Evolutionary conservation across 2,888 invertebrate genomes (phyloP), one percentile per base, ranked within the genome.

Genomic region (Plutella xylostella): DNA sequence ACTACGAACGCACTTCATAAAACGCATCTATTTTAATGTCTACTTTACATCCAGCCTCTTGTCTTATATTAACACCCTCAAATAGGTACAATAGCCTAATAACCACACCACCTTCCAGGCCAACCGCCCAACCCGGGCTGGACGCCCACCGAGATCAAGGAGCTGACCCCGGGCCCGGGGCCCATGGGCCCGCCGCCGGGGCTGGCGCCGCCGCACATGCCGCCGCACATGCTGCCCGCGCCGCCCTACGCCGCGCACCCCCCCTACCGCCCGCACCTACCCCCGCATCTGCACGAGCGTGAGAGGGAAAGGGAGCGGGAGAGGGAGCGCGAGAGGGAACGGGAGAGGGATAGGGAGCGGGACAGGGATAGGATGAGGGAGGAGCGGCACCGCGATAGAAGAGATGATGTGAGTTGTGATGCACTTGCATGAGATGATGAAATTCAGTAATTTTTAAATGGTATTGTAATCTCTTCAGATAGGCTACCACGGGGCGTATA

Each of bases 91-190:
- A n/a, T n/a, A n/a, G n/a, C n/a, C n/a, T n/a, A n/a, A n/a, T n/a
- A n/a, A n/a, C n/a, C 17, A 30, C 30, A n/a, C 30, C n/a, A 4
- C 37, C 21, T 47, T 21, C 0, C 53, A 76, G 76, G 72, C 25
- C 76, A 75, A 51, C 66, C 68, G 0, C 74, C 73, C 50, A 63
- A 68, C 50, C 63, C 68, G 4, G 85, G 83, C 15, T 90, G 91
- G 91, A 83, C 85, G 20, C 89, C 90, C 7, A 71, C 71, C 4
- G 90, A 90, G 51, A 89, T 91, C 45, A 91, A 91, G 65, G 88
- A 90, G 60, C 69, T 91, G 46, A 89, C 90, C 1, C 89, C 90
- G 0, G 89, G 88, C 0, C 86, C 87, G 2, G 41, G 41, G 20
- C 49, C 46, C 2, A 61, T 64, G 58, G 63, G 51, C 46, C 64